These are phyloP conservation scores for Acrobasis repandana DNA, from an alignment of 2,888 invertebrate genomes.

Conservation along the genomic window DNA sequence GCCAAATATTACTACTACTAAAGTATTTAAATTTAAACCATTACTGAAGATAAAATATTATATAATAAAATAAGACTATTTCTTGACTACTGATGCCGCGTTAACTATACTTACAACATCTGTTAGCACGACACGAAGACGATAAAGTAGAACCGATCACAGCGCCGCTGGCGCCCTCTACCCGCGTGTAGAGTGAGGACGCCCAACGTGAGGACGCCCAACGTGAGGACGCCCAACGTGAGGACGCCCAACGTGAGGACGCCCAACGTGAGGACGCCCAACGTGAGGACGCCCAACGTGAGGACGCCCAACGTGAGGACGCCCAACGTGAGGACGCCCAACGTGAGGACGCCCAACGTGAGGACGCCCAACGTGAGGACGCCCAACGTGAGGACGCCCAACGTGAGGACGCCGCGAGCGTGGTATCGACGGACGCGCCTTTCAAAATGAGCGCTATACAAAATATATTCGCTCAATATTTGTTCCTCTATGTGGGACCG, in stretches of 20 bases:
- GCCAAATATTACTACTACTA: too few relatives aligned
- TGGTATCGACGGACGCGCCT: not conserved
- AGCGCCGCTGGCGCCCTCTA: conserved; percentile 15
- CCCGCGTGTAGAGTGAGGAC: not conserved
- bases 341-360: conserved; percentile 8
- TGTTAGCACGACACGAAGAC: conserved; percentile 20
- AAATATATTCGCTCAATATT: not conserved
- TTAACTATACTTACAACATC: conserved; percentile 16
- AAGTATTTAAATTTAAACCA: too few relatives aligned
- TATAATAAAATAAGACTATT: too few relatives aligned
- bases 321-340: conserved; percentile 4
- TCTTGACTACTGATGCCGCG: not conserved
- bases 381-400: too few relatives aligned
- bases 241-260: conserved; percentile 1
- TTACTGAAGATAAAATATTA: too few relatives aligned
- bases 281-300: conserved; percentile 8
- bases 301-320: conserved; percentile 1
- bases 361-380: conserved; percentile 1
- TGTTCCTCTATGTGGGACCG: not conserved
- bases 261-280: conserved; percentile 4
- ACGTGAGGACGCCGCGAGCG: not conserved
- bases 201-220: too few relatives aligned
- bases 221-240: conserved; percentile 3
- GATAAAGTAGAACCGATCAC: conserved; percentile 22
- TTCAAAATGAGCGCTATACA: not conserved